Evolutionary conservation across 2,797 vertebrate genomes (phyloP), one percentile per base, ranked within the genome.

Genomic region (Cryptoprocta ferox): DNA sequence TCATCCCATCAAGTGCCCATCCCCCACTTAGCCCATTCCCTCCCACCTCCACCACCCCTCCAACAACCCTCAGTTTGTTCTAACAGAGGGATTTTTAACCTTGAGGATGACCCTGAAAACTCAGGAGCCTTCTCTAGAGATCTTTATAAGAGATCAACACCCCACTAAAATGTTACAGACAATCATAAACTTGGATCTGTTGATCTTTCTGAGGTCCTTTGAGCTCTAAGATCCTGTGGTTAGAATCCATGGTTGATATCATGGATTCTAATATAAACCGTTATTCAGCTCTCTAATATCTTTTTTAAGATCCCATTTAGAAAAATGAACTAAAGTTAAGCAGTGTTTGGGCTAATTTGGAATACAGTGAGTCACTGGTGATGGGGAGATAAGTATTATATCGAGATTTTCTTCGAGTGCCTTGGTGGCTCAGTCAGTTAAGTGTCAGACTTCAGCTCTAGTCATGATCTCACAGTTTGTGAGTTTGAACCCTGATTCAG

Each of bases 91-190:
- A 89, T 26, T 6, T 61, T 86, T 79, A 93, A 73, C 28, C 53
- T 0, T 82, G 39, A 61, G 8, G 18, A 24, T 91, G 48, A 96
- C 14, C 10, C 45, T 95, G 48, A 89, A 93, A 79, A 71, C 73
- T 85, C 88, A 30, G 88, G 37, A 88, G 56, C 15, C 8, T 70
- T 83, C 19, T 83, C 50, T 95, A 79, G 11, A 92, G 53, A 92
- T 61, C 53, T 68, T 97, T 81, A 73, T 45, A 80, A 92, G 71
- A 93, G 21, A 95, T n/a, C 24, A 93, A 75, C 1, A 87, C 5
- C 10, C 6, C 2, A 65, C 26, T 80, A 79, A 89, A 94, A 85
- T 78, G 16, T 70, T 94, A 71, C 39, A 86, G 32, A 56, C 37
- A 59, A 30, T 92, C 21, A 68, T 45, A 63, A 79, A 50, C 70